Base-by-base conservation (phyloP, 2,113 vertebrate genomes). In the Neolamprologus sp. region DNA sequence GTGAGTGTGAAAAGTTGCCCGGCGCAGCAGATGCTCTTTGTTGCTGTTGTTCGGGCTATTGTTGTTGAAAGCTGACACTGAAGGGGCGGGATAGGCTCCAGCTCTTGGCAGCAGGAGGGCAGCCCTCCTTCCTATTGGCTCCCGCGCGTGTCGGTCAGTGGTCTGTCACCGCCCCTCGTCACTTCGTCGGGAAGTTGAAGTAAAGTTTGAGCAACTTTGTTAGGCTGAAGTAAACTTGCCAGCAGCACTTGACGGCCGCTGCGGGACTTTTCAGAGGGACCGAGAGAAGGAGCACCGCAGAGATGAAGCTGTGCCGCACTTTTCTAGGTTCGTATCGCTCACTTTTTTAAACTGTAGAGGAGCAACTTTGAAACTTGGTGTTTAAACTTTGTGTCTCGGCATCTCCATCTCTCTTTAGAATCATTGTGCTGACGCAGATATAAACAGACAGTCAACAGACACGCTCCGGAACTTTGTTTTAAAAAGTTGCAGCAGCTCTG, bases 231-330 rank as follows among this genome's bases (percentile, higher is more conserved):
- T 96, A 96, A 96, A 97, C 85, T 94, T 93, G 23, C 17, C 78
- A 87, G 83, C 90, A 58, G 92, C 85, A 83, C 81, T 85, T 30
- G 60, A 87, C 88, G 93, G 89, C 75, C 87, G 87, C 85, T 85
- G 82, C 88, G 88, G 87, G 45, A 83, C 81, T 30, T 68, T 68
- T 89, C 89, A 82, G 85, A 89, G 73, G 78, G 26, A 54, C 13
- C 6, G 65, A 86, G 35, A 75, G 87, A 85, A 91, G 82, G 84
- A 91, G 80, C 87, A 93, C 85, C 86, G 96, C 96, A 94, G 96
- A 95, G 92, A 98, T 99, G 98, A 97, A 96, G 94, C 96, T 98
- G 96, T 99, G 98, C 85, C 96, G 97, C 95, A 96, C 95, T 86
- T 99, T 99, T 95, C 96, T 99, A 91, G 98, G 98, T 99, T 96